Base-by-base conservation (phyloP, 2,888 invertebrate genomes). In the Andrena trimmerana region DNA sequence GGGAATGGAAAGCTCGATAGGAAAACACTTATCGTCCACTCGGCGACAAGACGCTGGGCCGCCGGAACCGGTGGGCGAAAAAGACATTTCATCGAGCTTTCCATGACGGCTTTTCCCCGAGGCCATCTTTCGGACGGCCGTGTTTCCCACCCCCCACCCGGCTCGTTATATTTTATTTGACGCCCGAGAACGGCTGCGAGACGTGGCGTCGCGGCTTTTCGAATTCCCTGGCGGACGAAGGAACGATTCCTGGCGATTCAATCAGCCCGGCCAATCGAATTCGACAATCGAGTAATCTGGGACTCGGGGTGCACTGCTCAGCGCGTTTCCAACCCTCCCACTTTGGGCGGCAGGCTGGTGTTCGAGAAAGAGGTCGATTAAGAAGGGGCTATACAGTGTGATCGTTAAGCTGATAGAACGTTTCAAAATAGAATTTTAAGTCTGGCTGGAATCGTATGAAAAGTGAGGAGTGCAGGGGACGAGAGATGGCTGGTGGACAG, bases 201-300 rank as follows among this genome's bases (percentile, higher is more conserved):
- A 36, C 33, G 60, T 48, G 73, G 33, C 67, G 67, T 60, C 85
- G 78, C 69, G 78, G 81, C 81, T 83, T 81, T 78, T 84, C 82
- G 81, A 71, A 33, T 81, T 72, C 77, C 59, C 74, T 7, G 31
- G 70, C 63, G 80, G 8, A 20, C 57, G 57, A 10, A 57, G 69
- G 72, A 72, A 71, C 81, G 82, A 88, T 88, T 88, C 87, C 74
- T 85, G 79, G 77, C 79, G 88, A 88, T 88, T 88, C 88, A 87
- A 88, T 88, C 88, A 88, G 83, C 86, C 81, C 81, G 82, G 85
- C 83, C 87, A 88, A 88, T 88, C 85, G 81, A 85, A 87, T 85
- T 85, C 86, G 82, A 88, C 88, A 78, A 88, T 88, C 86, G 88
- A 81, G 85, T 86, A 86, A 88, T 85, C 78, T 81, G 76, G 83